phyloP scores from a whole-genome alignment of 2,888 invertebrate genomes.

The Tipula unca region DNA sequence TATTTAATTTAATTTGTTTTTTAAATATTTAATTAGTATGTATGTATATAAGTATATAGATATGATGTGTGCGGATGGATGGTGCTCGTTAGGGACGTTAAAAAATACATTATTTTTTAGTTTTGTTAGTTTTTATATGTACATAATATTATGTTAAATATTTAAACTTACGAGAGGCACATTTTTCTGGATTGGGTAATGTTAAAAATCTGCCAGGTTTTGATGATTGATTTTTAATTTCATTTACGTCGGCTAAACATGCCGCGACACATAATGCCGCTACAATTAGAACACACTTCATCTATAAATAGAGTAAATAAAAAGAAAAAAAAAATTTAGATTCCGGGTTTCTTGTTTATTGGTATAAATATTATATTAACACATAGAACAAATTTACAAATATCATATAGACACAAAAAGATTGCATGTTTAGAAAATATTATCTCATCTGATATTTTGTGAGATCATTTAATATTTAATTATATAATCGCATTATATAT shows the following conservation, averaged over 20 bases:
- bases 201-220: constrained; percentile 78
- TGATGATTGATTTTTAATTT: constrained; percentile 54
- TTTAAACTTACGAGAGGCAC: constrained; percentile 67
- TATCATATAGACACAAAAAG: not conserved
- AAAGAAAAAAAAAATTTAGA: not conserved
- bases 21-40: not conserved
- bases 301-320: constrained; percentile 44
- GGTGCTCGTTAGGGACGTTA: not conserved
- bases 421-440: not conserved
- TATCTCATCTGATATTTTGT: not conserved
- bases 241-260: constrained; percentile 50
- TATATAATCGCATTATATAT: not conserved
- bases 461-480: not conserved
- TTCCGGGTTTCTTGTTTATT: not conserved
- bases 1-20: not conserved
- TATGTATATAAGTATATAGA: too few relatives aligned
- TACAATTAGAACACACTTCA: constrained; percentile 61
- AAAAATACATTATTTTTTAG: not conserved
- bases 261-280: constrained; percentile 46
- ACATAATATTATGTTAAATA: not conserved
- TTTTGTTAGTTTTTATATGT: not conserved
- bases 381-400: not conserved
- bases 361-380: not conserved
- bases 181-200: constrained; percentile 72
- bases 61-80: not conserved